Evolutionary conservation across 2,113 vertebrate genomes (phyloP), one percentile per base, ranked within the genome.

Genomic region (Semicossyphus pulcher): DNA sequence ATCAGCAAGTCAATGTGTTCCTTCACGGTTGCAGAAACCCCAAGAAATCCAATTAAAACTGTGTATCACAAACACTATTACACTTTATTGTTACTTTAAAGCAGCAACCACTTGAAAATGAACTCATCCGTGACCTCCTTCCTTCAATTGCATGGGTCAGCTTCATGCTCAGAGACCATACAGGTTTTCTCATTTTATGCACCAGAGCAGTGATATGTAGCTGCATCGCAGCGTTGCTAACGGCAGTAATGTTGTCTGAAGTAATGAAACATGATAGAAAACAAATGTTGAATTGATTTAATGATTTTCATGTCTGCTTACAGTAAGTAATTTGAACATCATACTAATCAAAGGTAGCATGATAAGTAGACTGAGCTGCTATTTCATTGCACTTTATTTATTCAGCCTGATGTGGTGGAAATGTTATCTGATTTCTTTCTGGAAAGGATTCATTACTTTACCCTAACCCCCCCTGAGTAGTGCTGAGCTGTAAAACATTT

Each of bases 241-340:
- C 58, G 28, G 20, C 10, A 37, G 48, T 56, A 42, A 67, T 34
- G 32, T 23, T 36, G 32, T 25, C 45, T 36, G 42, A 69, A 58
- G 42, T 76, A 80, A 85, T 84, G 71, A 73, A 83, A 81, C 76
- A 70, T 47, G 65, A 74, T 54, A n/a, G 41, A 44, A 84, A 77
- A 73, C 47, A 72, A 71, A 77, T 56, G 49, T 64, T 45, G 26
- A 62, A 82, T 65, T 57, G 66, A 86, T 85, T 78, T 34, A 58
- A 5, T 52, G 42, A 60, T 86, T 69, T 72, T 66, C 0, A 47
- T 59, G 31, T 48, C 67, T 11, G 7, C 32, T 59, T 62, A 66
- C 34, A 45, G 16, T 58, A 51, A 74, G 31, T 51, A 28, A 63
- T 71, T 29, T 72, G 29, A 72, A 74, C 64, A 70, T 70, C 18